Conservation (phyloP, 2,113 vertebrate genomes). For the Chlorodrepanis virens region DNA sequence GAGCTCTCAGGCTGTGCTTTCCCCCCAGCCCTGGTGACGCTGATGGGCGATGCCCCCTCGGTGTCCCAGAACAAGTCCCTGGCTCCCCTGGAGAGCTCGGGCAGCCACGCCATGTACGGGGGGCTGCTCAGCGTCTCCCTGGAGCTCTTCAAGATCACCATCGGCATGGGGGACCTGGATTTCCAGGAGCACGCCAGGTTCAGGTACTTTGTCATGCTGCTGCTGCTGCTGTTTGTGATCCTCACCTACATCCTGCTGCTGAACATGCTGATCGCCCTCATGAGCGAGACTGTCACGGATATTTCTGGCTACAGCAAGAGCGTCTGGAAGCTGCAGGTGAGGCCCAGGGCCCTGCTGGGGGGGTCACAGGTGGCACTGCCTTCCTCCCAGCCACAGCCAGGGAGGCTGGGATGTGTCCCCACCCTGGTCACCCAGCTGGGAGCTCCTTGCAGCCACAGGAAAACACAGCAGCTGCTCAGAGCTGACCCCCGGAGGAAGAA, state of each 20-base stretch:
- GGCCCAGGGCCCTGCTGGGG: neutral
- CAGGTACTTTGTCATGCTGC: conserved; percentile 82
- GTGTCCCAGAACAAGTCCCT: neutral
- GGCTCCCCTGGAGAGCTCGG: neutral
- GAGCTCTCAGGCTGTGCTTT: neutral
- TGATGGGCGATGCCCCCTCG: conserved; percentile 71
- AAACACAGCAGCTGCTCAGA: too few species aligned
- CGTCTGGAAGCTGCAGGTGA: conserved; percentile 94
- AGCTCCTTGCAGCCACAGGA: too few species aligned
- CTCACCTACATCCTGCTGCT: conserved; percentile 93
- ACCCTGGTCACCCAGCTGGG: too few species aligned
- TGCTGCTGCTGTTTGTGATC: conserved; percentile 89
- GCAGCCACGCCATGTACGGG: conserved; percentile 53
- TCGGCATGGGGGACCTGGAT: conserved; percentile 95
- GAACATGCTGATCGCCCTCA: conserved; percentile 96
- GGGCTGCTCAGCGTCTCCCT: conserved; percentile 80
- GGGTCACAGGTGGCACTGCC: neutral
- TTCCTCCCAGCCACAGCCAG: neutral
- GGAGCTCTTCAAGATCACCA: conserved; percentile 96
- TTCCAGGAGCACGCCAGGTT: conserved; percentile 85
- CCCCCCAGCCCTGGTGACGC: conserved; percentile 81
- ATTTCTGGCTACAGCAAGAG: conserved; percentile 80
- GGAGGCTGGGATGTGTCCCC: too few species aligned
- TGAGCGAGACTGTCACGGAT: conserved; percentile 87
- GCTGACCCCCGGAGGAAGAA: too few species aligned